A percentile compares a stretch with the other conserved stretches of the same genome.
Conservation (phyloP, 2,888 invertebrate species). For the Scaptomyza reducta region DNA sequence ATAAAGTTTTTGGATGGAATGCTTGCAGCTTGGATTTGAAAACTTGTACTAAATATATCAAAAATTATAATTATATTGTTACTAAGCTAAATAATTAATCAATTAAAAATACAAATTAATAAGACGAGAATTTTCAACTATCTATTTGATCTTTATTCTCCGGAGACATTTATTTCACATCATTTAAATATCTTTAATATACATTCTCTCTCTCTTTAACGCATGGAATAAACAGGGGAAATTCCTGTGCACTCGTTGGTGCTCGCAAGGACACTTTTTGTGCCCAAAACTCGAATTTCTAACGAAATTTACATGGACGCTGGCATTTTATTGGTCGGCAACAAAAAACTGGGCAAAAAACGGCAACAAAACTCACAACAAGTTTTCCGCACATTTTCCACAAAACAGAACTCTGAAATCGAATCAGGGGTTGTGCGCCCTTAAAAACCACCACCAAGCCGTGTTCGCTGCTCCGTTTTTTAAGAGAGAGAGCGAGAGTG, state of each 20-base stretch:
- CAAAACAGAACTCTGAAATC: slow-evolving; percentile 33
- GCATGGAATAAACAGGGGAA: slow-evolving; percentile 44
- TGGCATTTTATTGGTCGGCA: slow-evolving; percentile 77
- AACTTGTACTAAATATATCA: no score
- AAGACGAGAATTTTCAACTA: neutral
- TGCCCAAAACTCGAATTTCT: slow-evolving; percentile 76
- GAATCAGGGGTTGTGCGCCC: slow-evolving; percentile 57
- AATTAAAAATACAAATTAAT: neutral
- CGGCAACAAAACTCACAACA: slow-evolving; percentile 43
- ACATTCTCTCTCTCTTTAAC: slow-evolving; percentile 1
- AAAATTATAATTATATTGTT: no score
- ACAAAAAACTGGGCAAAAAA: slow-evolving; percentile 54
- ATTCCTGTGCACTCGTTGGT: slow-evolving; percentile 75
- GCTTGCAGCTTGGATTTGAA: no score
- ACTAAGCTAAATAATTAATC: neutral
- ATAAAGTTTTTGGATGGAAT: no score
- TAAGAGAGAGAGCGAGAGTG: slow-evolving; percentile 49
- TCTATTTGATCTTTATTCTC: neutral
- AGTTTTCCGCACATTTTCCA: slow-evolving; percentile 64
- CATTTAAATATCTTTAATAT: slow-evolving; percentile 30
- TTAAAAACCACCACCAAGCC: slow-evolving; percentile 48
- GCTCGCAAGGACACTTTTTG: slow-evolving; percentile 66
- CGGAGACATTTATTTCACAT: slow-evolving; percentile 29
- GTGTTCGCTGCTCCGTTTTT: slow-evolving; percentile 36
- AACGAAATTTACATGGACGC: slow-evolving; percentile 76